Conservation (phyloP, 2,113 vertebrate species). For the Barbus barbus region DNA sequence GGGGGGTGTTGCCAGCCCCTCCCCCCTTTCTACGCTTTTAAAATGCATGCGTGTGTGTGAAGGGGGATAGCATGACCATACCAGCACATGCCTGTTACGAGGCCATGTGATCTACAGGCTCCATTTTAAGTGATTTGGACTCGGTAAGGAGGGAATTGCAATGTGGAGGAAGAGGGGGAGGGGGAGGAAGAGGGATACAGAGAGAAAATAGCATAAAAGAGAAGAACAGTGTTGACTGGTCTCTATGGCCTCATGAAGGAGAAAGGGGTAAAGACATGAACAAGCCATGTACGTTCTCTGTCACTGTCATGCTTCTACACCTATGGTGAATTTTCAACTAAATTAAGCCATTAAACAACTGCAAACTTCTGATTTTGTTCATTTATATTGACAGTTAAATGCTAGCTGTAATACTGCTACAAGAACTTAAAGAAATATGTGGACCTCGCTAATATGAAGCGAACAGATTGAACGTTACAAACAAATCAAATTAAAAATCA, state of each 20-base stretch:
- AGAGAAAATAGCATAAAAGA: slow-evolving; percentile 35
- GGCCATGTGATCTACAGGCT: slow-evolving; percentile 74
- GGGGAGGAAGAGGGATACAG: slow-evolving; percentile 18
- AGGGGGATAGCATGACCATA: slow-evolving; percentile 54
- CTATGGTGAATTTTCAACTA: neutral
- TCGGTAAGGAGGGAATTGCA: slow-evolving; percentile 16
- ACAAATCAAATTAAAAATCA: neutral
- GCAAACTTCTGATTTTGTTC: neutral
- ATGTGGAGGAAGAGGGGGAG: slow-evolving; percentile 5
- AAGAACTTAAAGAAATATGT: neutral
- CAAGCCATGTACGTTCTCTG: neutral
- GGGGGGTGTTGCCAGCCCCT: slow-evolving; percentile 39
- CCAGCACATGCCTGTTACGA: slow-evolving; percentile 68
- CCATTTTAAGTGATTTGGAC: slow-evolving; percentile 74
- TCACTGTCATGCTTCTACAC: neutral
- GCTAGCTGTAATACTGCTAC: neutral
- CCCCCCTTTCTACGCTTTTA: slow-evolving; percentile 52
- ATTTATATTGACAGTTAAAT: neutral
- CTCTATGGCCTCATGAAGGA: neutral
- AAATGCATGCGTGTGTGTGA: slow-evolving; percentile 40
- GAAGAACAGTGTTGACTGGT: slow-evolving; percentile 12
- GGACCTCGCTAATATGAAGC: neutral
- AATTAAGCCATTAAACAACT: neutral
- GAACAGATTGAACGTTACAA: too few species aligned
- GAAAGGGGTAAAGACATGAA: neutral